Conservation (phyloP, 2,113 vertebrate species). For the Pomatostomus ruficeps region DNA sequence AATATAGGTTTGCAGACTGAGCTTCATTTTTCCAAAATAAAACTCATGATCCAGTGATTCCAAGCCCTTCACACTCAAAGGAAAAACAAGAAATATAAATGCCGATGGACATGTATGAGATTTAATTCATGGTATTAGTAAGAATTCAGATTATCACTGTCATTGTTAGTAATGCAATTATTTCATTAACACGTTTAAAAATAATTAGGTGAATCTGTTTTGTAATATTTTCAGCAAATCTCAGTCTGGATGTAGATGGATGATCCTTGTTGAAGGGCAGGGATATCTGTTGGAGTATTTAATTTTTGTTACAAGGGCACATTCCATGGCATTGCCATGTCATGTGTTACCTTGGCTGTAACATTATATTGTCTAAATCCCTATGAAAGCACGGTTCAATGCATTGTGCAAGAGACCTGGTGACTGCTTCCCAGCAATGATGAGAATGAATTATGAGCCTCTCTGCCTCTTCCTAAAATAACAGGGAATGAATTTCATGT, state of each 20-base stretch:
- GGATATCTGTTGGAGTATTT: background rate
- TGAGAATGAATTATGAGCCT: constrained; percentile 47
- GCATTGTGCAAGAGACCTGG: constrained; percentile 51
- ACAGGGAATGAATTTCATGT: constrained; percentile 53
- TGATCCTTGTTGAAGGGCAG: background rate
- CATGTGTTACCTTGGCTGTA: constrained; percentile 33
- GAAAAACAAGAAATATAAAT: background rate
- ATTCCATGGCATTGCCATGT: background rate
- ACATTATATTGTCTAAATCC: constrained; percentile 7
- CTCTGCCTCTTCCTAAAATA: constrained; percentile 60
- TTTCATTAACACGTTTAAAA: background rate
- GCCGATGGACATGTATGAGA: background rate
- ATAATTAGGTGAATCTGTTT: background rate
- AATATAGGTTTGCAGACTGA: background rate
- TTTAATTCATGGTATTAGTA: background rate
- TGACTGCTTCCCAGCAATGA: constrained; percentile 54
- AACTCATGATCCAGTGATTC: background rate
- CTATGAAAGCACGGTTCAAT: background rate
- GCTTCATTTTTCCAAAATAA: background rate
- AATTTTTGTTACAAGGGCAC: background rate
- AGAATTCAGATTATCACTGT: background rate
- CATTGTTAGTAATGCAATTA: background rate
- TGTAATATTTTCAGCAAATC: background rate
- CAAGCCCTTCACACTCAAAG: background rate
- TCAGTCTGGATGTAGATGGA: background rate